phyloP scores from a whole-genome alignment of 2,113 vertebrate species.

The Ivindomyrus marchei region DNA sequence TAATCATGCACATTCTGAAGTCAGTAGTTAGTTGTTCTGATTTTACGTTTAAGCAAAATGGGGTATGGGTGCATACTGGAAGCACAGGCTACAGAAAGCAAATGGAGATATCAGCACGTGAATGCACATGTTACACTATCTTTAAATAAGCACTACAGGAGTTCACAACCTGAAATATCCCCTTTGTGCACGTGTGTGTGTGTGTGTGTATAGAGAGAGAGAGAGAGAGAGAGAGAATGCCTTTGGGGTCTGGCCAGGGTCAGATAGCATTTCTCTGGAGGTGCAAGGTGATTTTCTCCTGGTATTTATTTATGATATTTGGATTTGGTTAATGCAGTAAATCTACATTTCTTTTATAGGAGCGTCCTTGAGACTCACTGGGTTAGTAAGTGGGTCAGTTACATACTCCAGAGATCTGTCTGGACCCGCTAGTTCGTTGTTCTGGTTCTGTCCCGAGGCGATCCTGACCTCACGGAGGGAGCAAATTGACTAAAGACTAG shows the following conservation, averaged over 20 bases:
- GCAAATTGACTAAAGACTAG: slow-evolving; percentile 1
- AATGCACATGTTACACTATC: not conserved
- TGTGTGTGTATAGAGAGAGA: not conserved
- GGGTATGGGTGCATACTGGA: not conserved
- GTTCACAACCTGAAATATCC: not conserved
- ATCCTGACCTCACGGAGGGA: not conserved
- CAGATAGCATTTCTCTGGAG: not conserved
- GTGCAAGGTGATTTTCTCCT: not conserved
- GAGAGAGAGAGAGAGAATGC: too few relatives aligned
- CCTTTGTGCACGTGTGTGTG: not conserved
- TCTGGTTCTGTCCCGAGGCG: not conserved
- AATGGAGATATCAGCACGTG: not conserved
- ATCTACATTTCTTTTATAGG: not conserved
- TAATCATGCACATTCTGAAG: not conserved
- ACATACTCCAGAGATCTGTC: not conserved
- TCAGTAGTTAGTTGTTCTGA: not conserved
- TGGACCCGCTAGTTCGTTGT: not conserved
- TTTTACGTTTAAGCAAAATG: not conserved
- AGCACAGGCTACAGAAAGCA: not conserved
- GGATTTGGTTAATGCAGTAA: not conserved
- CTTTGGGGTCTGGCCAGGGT: not conserved
- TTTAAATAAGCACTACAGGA: not conserved
- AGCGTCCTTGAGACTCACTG: not conserved
- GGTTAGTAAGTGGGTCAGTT: not conserved
- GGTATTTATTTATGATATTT: not conserved